A percentile compares a stretch with the other conserved stretches of the same genome.
Conservation (phyloP, 2,888 invertebrate species). For the Dinocampus coccinellae region DNA sequence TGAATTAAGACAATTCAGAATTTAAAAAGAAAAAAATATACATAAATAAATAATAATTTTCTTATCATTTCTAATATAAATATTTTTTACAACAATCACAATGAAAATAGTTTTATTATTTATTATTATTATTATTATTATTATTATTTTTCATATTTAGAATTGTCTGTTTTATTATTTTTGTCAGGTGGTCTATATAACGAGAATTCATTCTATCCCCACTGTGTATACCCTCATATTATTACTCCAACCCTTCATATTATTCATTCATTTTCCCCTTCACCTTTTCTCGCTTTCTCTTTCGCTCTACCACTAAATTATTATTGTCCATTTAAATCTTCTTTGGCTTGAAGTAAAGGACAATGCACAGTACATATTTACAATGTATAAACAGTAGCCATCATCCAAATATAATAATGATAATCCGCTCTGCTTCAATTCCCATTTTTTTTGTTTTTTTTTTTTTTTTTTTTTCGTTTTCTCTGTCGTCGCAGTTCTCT, state of each 20-base stretch:
- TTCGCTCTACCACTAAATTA: not conserved
- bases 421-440: not conserved
- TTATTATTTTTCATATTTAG: too few relatives aligned
- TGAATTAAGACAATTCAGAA: too few relatives aligned
- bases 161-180: not conserved
- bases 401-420: constrained; percentile 4
- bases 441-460: not conserved
- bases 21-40: too few relatives aligned
- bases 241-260: not conserved
- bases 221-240: not conserved
- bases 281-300: too few relatives aligned
- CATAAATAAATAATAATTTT: too few relatives aligned
- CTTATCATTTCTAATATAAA: too few relatives aligned
- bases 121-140: too few relatives aligned
- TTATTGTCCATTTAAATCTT: not conserved
- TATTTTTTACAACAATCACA: too few relatives aligned
- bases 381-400: not conserved
- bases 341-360: not conserved
- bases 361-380: not conserved
- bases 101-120: too few relatives aligned
- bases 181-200: not conserved
- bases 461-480: not conserved
- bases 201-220: not conserved
- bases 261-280: not conserved
- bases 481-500: not conserved